Evolutionary conservation across 2,113 vertebrate species (phyloP), one percentile per base, ranked within the genome.

Genomic region (Myotis lucifugus): DNA sequence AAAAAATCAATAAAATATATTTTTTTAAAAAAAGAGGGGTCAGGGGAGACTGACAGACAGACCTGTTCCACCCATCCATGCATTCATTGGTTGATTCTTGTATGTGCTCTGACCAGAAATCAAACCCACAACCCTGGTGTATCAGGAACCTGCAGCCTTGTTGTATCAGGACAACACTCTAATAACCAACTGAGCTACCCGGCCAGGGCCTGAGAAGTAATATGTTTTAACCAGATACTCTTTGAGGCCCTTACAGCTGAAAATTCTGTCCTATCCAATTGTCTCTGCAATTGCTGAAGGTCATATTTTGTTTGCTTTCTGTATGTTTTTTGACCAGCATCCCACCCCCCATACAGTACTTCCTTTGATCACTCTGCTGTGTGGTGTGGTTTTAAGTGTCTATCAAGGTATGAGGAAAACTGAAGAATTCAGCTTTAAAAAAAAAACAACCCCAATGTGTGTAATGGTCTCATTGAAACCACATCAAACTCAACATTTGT

Each of bases 371-470:
- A 5, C 42, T 82, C 5, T 84, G 27, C 37, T 82, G 5, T 88
- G 61, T 59, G 5, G 18, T 92, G 79, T 95, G 87, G 81, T 86
- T 96, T 93, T 83, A 90, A 88, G 42, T 78, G 5, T 90, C 3
- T 72, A 42, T 91, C 56, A 70, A 56, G 66, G 42, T 94, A n/a
- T 72, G 61, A 88, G 59, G 86, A 85, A 84, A 97, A 66, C 48
- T 76, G 9, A 85, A 91, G 84, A 91, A 83, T 84, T 77, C 76
- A 54, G 42, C 34, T 83, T 79, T 61, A 56, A 23, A 50, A 90
- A 64, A 66, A 85, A 27, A 61, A 59, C 7, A 59, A 5, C 21
- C 54, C 54, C 13, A 59, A 2, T 0, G 3, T 42, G 19, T 66
- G 59, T 66, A 70, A n/a, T 85, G 72, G 37, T 66, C 73, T 90